Evolutionary conservation across 2,113 vertebrate genomes (phyloP).

Genomic region (Polypterus bichir): DNA sequence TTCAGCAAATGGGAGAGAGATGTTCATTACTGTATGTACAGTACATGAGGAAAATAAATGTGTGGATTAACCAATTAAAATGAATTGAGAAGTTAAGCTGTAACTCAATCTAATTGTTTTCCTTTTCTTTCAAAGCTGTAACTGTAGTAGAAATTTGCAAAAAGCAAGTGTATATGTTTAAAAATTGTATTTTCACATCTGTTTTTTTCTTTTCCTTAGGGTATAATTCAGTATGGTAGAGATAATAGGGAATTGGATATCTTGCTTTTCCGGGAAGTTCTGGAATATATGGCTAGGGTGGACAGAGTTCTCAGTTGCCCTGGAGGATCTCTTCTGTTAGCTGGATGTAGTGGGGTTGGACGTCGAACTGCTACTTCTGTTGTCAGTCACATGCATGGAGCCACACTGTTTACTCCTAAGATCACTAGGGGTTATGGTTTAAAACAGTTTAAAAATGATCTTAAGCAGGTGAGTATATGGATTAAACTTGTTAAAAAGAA

Average conservation of each 20-base stretch:
- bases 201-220: slow-evolving; percentile 44
- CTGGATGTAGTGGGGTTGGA: slow-evolving; percentile 82
- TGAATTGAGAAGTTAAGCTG: too few species aligned
- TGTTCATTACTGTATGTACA: too few species aligned
- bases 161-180: slow-evolving; percentile 9
- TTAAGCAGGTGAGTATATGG: slow-evolving; percentile 59
- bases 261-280: slow-evolving; percentile 84
- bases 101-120: background rate
- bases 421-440: slow-evolving; percentile 77
- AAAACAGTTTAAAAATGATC: slow-evolving; percentile 87
- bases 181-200: slow-evolving; percentile 1
- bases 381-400: slow-evolving; percentile 87
- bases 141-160: background rate
- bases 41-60: too few species aligned
- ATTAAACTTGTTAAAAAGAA: background rate
- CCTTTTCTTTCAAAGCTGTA: background rate
- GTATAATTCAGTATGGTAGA: slow-evolving; percentile 73
- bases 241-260: slow-evolving; percentile 81
- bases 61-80: too few species aligned
- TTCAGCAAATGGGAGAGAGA: too few species aligned
- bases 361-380: slow-evolving; percentile 73
- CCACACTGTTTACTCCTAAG: slow-evolving; percentile 70
- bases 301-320: slow-evolving; percentile 83
- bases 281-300: slow-evolving; percentile 70
- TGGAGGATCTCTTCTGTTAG: slow-evolving; percentile 81